phyloP scores from a whole-genome alignment of 2,888 invertebrate genomes.

The Ophonus ardosiacus region DNA sequence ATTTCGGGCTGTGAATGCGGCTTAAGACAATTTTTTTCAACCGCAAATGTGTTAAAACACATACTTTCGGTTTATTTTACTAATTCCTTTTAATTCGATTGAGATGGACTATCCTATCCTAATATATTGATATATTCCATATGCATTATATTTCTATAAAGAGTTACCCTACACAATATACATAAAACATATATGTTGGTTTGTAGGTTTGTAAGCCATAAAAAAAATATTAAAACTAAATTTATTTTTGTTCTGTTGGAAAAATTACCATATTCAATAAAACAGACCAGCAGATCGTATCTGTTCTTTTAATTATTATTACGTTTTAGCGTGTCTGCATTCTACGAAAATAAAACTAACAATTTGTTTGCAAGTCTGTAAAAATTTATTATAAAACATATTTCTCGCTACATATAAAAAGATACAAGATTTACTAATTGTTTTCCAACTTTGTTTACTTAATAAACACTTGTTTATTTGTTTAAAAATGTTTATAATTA shows the following conservation, averaged over 20 bases:
- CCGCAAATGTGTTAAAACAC: no score
- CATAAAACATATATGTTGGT: not conserved
- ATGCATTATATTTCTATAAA: not conserved
- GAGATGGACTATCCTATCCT: no score
- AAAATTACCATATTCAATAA: not conserved
- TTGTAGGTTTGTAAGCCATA: not conserved
- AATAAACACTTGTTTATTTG: not conserved
- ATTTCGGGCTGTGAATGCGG: no score
- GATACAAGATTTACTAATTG: not conserved
- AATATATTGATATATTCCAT: no score
- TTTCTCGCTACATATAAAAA: not conserved
- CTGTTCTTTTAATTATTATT: slow-evolving; percentile 12
- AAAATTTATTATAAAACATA: not conserved
- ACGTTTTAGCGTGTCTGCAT: not conserved
- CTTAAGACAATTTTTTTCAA: no score
- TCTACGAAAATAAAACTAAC: not conserved
- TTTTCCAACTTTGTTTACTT: slow-evolving; percentile 4
- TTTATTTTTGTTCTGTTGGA: not conserved
- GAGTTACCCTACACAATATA: not conserved
- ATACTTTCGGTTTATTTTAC: no score
- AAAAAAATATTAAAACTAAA: not conserved
- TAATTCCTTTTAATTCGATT: no score
- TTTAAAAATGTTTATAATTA: not conserved
- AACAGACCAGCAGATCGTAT: not conserved
- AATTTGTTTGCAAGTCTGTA: not conserved